Percentiles rank a stretch among this genome's conserved stretches.
These are phyloP conservation scores for Scopus umbretta DNA, from an alignment of 2,113 vertebrate genomes.

Conservation along the genomic window DNA sequence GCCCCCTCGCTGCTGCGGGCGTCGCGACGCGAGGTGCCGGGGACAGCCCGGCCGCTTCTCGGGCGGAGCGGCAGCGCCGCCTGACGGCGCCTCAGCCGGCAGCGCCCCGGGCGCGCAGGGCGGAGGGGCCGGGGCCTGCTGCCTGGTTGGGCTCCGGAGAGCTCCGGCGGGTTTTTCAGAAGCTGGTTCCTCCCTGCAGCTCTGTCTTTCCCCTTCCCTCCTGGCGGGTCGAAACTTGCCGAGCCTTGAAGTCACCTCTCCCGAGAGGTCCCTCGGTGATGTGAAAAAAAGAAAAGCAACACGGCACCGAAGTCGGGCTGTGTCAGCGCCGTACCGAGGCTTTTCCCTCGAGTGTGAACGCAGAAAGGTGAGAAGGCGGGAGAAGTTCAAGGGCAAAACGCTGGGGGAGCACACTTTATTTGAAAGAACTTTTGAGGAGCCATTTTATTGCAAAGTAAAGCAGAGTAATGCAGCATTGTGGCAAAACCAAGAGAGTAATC, in stretches of 20 bases:
- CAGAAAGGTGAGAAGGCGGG: background rate
- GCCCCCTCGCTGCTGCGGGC: too few relatives aligned
- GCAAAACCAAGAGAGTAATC: background rate
- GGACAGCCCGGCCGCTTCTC: too few relatives aligned
- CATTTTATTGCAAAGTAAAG: background rate
- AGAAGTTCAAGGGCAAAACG: background rate
- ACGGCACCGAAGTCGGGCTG: too few relatives aligned
- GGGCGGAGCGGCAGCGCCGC: background rate
- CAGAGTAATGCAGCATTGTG: background rate
- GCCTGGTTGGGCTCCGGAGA: background rate
- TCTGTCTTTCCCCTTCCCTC: background rate
- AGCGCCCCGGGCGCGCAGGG: background rate
- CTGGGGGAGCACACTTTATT: background rate
- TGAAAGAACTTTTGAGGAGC: background rate
- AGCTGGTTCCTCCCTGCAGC: background rate
- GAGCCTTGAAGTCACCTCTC: background rate
- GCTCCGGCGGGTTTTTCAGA: background rate
- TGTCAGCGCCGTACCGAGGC: accelerated
- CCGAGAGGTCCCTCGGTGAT: background rate
- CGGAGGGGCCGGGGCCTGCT: background rate
- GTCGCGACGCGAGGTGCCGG: too few relatives aligned
- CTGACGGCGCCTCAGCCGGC: accelerated
- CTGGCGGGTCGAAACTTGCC: background rate
- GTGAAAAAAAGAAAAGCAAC: too few relatives aligned
- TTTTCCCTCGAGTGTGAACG: background rate